phyloP scores from a whole-genome alignment of 1,140 invertebrate species.

The Pemphigus obesinymphae region DNA sequence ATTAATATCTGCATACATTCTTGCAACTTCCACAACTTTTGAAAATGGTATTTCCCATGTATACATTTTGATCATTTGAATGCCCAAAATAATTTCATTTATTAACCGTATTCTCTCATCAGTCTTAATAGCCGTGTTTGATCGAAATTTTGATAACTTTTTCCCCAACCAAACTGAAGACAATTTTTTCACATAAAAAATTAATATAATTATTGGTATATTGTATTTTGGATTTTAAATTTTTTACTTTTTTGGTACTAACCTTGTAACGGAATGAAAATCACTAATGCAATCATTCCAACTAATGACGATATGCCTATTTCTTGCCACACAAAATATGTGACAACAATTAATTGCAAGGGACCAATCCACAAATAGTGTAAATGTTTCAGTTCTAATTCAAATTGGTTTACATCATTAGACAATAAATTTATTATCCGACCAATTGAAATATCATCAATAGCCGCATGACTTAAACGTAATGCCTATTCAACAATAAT shows the following conservation, averaged over 20 bases:
- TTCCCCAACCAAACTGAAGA: conserved; percentile 65
- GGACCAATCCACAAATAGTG: conserved; percentile 80
- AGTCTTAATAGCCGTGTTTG: conserved; percentile 64
- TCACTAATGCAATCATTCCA: background rate
- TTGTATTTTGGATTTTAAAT: background rate
- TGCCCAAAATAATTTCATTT: too few species aligned
- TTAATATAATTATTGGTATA: too few species aligned
- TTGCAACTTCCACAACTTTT: conserved; percentile 57
- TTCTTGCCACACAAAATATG: conserved; percentile 72
- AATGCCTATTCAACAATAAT: too few species aligned
- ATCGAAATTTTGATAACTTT: conserved; percentile 61
- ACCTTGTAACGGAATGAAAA: background rate
- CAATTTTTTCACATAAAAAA: background rate
- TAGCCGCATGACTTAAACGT: conserved; percentile 61
- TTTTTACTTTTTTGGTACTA: background rate
- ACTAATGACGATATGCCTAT: too few species aligned
- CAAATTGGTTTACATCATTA: conserved; percentile 76
- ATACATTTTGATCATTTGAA: conserved; percentile 81
- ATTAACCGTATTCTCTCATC: conserved; percentile 48
- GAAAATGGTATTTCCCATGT: conserved; percentile 71
- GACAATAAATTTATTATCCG: conserved; percentile 89
- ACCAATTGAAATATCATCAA: conserved; percentile 73
- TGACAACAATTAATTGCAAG: conserved; percentile 68
- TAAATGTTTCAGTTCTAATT: conserved; percentile 62
- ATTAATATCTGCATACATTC: conserved; percentile 52